Conservation (phyloP, 2,113 vertebrate species). For the Columbina picui region DNA sequence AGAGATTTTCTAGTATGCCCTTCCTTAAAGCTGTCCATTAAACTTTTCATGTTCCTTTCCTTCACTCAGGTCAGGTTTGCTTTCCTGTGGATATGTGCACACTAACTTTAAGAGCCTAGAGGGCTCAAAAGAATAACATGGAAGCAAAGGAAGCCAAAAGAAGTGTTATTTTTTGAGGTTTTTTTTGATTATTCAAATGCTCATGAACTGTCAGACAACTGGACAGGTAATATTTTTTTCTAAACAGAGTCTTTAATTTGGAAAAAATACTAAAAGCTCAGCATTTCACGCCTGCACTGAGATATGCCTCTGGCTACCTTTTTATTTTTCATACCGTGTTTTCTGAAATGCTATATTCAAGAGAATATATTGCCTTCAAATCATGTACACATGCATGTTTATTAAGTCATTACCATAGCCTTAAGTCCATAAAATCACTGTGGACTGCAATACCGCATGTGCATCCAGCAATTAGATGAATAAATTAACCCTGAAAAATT, state of each 20-base stretch:
- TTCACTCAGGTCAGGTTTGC: neutral
- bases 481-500: slow-evolving; percentile 71
- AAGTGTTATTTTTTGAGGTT: neutral
- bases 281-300: slow-evolving; percentile 46
- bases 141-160: neutral
- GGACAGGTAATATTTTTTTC: slow-evolving; percentile 50
- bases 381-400: slow-evolving; percentile 66
- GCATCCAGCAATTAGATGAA: slow-evolving; percentile 69
- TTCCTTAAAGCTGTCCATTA: neutral
- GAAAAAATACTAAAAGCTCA: slow-evolving; percentile 58
- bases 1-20: neutral
- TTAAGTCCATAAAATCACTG: slow-evolving; percentile 64
- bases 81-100: neutral
- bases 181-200: slow-evolving; percentile 10
- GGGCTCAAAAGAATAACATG: neutral
- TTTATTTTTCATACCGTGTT: slow-evolving; percentile 57
- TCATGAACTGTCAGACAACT: slow-evolving; percentile 29
- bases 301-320: slow-evolving; percentile 51
- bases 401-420: slow-evolving; percentile 70
- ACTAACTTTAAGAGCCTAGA: neutral
- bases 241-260: slow-evolving; percentile 57
- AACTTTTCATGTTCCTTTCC: neutral
- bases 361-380: slow-evolving; percentile 62
- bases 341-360: slow-evolving; percentile 59
- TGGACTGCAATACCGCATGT: slow-evolving; percentile 54